Percentiles rank a stretch among this genome's conserved stretches.
These are phyloP conservation scores for Eidolon dupreanum DNA, from an alignment of 2,797 vertebrate genomes.

Conservation along the genomic window DNA sequence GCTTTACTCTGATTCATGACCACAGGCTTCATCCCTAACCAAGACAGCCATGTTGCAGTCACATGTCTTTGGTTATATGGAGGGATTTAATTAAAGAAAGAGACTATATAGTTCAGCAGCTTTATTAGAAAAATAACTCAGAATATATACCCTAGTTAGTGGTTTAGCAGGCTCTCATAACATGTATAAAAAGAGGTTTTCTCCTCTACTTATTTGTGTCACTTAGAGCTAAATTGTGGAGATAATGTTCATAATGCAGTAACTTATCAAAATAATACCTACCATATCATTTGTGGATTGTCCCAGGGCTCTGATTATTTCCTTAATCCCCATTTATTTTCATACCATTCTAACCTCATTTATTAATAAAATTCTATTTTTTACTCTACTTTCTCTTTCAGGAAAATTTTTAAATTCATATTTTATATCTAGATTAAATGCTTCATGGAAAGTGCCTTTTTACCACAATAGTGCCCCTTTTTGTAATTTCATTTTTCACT, in stretches of 20 bases:
- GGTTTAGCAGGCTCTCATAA: not conserved
- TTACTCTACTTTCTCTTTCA: conserved; percentile 63
- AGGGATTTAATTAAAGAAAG: not conserved
- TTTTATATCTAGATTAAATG: conserved; percentile 72
- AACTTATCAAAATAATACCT: conserved; percentile 28
- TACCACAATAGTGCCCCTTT: conserved; percentile 52
- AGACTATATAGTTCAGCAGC: not conserved
- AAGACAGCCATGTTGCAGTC: not conserved
- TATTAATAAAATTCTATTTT: conserved; percentile 68
- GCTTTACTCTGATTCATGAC: conserved; percentile 39
- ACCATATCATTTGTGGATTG: conserved; percentile 41
- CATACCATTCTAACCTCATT: conserved; percentile 49
- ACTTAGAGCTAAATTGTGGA: conserved; percentile 42
- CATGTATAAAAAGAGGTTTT: conserved; percentile 26
- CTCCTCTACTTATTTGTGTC: conserved; percentile 32
- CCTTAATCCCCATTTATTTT: conserved; percentile 28
- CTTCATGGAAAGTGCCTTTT: conserved; percentile 76
- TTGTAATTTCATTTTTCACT: conserved; percentile 57
- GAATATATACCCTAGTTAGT: not conserved
- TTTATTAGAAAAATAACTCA: conserved; percentile 2
- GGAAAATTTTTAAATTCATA: conserved; percentile 61
- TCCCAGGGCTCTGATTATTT: conserved; percentile 9
- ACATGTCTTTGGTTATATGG: not conserved
- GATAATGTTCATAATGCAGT: conserved; percentile 35
- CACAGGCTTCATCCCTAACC: not conserved